Percentiles rank a stretch among this genome's conserved stretches.
Evolutionary conservation across 2,797 vertebrate species (phyloP).

Genomic region (Cichlasoma orientale): DNA sequence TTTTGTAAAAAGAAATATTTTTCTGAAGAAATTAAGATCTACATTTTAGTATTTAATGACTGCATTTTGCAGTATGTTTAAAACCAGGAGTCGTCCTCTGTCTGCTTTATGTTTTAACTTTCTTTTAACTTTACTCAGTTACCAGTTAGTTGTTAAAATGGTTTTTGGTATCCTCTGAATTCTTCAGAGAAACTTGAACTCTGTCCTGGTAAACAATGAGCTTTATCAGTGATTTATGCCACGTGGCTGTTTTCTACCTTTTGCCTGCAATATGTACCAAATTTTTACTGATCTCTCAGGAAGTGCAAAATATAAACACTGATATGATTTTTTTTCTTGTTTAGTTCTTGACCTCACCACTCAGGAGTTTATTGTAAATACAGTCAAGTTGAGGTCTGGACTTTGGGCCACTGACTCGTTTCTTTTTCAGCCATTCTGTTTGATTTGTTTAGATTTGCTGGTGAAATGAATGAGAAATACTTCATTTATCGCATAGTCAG

Average conservation of each 20-base stretch:
- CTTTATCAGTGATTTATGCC: background rate
- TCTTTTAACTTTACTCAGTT: background rate
- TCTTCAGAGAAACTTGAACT: background rate
- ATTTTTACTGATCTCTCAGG: background rate
- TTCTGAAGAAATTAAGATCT: slow-evolving; percentile 8
- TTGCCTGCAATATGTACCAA: background rate
- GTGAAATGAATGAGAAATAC: no score
- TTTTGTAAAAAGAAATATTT: slow-evolving; percentile 29
- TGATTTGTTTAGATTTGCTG: no score
- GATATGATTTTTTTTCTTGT: background rate
- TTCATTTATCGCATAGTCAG: no score
- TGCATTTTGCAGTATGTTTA: background rate
- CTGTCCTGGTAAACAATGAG: background rate
- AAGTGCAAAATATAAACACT: background rate
- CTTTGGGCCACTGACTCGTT: no score
- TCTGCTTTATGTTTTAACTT: background rate
- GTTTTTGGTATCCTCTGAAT: background rate
- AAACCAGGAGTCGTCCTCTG: background rate
- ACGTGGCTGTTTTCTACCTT: background rate
- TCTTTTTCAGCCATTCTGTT: no score
- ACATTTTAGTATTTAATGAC: slow-evolving; percentile 1
- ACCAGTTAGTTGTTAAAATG: background rate
- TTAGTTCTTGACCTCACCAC: no score
- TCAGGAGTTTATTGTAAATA: no score
- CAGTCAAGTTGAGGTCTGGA: no score